These are phyloP conservation scores for Sebastes kiyomatsui DNA, from an alignment of 2,797 vertebrate species.

Conservation along the genomic window DNA sequence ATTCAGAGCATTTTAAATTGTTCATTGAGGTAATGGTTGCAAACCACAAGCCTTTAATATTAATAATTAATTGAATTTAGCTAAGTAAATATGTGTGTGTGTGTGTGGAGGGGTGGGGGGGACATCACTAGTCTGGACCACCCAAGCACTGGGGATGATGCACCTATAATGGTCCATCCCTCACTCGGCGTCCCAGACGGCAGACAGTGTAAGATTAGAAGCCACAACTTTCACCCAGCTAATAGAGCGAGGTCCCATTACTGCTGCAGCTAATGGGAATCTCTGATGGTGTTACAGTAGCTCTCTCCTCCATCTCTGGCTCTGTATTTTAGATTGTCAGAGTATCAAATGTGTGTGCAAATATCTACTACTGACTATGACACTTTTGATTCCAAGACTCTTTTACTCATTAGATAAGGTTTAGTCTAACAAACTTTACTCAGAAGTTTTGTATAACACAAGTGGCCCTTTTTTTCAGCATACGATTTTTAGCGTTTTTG, in stretches of 20 bases:
- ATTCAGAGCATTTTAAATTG: background rate
- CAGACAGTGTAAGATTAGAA: constrained; percentile 67
- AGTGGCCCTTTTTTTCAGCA: background rate
- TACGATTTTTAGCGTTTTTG: background rate
- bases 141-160: constrained; percentile 42
- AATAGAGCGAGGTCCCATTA: constrained; percentile 61
- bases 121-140: constrained; percentile 28
- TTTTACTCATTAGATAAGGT: background rate
- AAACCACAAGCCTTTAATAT: constrained; percentile 18
- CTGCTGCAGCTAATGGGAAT: constrained; percentile 64
- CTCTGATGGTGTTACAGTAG: constrained; percentile 35
- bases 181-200: constrained; percentile 52
- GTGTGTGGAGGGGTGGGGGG: no score
- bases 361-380: background rate
- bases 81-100: background rate
- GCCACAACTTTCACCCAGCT: constrained; percentile 61
- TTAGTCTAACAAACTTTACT: background rate
- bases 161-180: constrained; percentile 60
- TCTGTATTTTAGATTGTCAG: background rate
- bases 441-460: background rate
- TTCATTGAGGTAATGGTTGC: constrained; percentile 14
- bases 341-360: constrained; percentile 7
- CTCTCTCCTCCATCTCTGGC: background rate
- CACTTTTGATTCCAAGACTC: background rate
- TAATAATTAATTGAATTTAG: constrained; percentile 6